Conservation (phyloP, 2,888 invertebrate genomes). For the Athalia circularis region DNA sequence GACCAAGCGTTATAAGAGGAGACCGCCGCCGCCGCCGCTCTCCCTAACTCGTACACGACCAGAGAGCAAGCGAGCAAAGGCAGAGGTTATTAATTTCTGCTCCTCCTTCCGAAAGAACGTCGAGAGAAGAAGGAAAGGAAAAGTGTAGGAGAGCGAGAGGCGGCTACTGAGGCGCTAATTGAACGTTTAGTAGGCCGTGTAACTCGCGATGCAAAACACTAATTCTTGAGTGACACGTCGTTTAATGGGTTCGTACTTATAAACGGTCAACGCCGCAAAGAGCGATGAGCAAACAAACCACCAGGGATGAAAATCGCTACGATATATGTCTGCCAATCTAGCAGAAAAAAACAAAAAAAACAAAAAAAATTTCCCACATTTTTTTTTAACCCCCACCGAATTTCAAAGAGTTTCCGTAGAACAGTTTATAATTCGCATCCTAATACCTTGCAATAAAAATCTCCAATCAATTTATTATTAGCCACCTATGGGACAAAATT, state of each 20-base stretch:
- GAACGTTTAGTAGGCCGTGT: conserved; percentile 53
- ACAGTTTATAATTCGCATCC: too few relatives aligned
- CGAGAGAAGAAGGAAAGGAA: not conserved
- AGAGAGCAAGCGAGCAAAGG: conserved; percentile 3
- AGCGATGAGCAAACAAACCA: not conserved
- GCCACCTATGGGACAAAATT: too few relatives aligned
- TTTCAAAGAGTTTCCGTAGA: not conserved
- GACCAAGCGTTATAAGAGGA: not conserved
- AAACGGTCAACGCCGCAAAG: too few relatives aligned
- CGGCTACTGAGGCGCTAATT: conserved; percentile 55
- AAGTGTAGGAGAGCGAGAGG: conserved; percentile 29
- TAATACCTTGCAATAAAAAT: too few relatives aligned
- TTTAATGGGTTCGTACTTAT: conserved; percentile 35
- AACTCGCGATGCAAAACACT: conserved; percentile 53
- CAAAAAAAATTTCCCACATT: not conserved
- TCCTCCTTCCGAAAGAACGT: not conserved
- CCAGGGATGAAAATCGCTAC: not conserved
- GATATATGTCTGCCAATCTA: too few relatives aligned
- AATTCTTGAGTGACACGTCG: conserved; percentile 46
- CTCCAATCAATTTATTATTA: too few relatives aligned
- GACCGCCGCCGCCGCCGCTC: conserved; percentile 5
- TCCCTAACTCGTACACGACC: not conserved
- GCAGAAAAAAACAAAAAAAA: not conserved
- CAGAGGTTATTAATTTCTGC: conserved; percentile 30
- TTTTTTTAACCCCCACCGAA: not conserved